Conservation (phyloP, 2,888 invertebrate genomes). For the Tridacna crocea region DNA sequence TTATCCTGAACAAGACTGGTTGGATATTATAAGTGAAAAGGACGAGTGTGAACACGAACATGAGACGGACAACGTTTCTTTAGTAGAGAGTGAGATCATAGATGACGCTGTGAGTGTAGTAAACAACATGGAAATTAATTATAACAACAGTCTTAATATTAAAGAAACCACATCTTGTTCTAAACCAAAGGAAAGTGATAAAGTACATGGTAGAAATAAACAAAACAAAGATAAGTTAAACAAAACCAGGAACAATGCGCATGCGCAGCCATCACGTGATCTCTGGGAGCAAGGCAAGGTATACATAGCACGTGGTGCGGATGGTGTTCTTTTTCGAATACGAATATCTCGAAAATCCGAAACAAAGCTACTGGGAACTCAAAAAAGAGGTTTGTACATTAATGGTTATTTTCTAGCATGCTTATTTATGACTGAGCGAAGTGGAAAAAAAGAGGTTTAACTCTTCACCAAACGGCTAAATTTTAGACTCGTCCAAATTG, state of each 20-base stretch:
- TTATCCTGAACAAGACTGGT: conserved; percentile 28
- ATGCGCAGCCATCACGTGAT: not conserved
- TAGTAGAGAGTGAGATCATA: conserved; percentile 47
- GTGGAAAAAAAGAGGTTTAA: too few relatives aligned
- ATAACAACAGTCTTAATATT: conserved; percentile 1
- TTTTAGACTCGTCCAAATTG: too few relatives aligned
- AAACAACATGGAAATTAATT: conserved; percentile 5
- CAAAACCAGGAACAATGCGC: conserved; percentile 15
- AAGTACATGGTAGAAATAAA: conserved; percentile 28
- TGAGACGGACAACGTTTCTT: conserved; percentile 29
- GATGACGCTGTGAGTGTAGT: conserved; percentile 23
- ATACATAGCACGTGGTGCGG: conserved; percentile 46
- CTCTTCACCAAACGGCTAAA: too few relatives aligned
- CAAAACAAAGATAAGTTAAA: conserved; percentile 26
- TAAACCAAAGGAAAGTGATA: not conserved
- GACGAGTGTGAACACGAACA: conserved; percentile 38
- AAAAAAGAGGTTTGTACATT: conserved; percentile 8
- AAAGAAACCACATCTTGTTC: not conserved
- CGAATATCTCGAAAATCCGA: conserved; percentile 32
- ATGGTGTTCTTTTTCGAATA: conserved; percentile 44
- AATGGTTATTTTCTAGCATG: not conserved
- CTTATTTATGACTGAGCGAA: too few relatives aligned
- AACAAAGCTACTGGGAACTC: not conserved
- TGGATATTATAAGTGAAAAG: conserved; percentile 48
- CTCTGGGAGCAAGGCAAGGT: conserved; percentile 45